These are phyloP conservation scores for Julus scandinavius DNA, from an alignment of 2,888 invertebrate genomes.

Conservation along the genomic window DNA sequence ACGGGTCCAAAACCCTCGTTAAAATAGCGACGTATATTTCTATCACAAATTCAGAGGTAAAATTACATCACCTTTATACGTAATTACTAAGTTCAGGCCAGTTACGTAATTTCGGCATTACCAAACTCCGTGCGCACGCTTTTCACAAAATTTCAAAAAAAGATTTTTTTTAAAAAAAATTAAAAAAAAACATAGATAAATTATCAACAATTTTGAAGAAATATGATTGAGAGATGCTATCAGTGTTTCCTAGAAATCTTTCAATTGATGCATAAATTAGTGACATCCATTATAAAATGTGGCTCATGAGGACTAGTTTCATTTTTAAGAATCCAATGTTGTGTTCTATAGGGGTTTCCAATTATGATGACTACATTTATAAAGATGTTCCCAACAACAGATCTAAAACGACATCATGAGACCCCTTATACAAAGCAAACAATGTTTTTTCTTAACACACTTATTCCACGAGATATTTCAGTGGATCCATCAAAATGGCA, in stretches of 20 bases:
- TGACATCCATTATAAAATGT: too few relatives aligned
- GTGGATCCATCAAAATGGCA: too few relatives aligned
- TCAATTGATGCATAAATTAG: too few relatives aligned
- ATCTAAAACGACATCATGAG: too few relatives aligned
- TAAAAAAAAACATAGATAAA: not conserved
- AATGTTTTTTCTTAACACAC: too few relatives aligned
- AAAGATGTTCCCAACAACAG: too few relatives aligned
- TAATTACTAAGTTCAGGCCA: constrained; percentile 42
- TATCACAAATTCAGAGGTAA: constrained; percentile 34
- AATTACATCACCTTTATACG: constrained; percentile 41
- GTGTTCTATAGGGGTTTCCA: too few relatives aligned
- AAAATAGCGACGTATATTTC: constrained; percentile 38
- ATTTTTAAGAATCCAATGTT: too few relatives aligned
- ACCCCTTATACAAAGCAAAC: too few relatives aligned
- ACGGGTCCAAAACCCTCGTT: constrained; percentile 13
- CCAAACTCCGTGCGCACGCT: not conserved
- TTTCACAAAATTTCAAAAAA: not conserved
- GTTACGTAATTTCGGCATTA: constrained; percentile 22
- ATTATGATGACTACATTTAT: too few relatives aligned
- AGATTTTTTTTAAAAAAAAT: not conserved
- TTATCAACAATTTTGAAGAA: not conserved
- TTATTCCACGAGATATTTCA: too few relatives aligned
- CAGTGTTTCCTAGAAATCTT: not conserved
- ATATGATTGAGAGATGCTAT: not conserved
- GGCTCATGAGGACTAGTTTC: too few relatives aligned